Evolutionary conservation across 2,888 invertebrate genomes (phyloP).

Genomic region (Drosophila ustulata): DNA sequence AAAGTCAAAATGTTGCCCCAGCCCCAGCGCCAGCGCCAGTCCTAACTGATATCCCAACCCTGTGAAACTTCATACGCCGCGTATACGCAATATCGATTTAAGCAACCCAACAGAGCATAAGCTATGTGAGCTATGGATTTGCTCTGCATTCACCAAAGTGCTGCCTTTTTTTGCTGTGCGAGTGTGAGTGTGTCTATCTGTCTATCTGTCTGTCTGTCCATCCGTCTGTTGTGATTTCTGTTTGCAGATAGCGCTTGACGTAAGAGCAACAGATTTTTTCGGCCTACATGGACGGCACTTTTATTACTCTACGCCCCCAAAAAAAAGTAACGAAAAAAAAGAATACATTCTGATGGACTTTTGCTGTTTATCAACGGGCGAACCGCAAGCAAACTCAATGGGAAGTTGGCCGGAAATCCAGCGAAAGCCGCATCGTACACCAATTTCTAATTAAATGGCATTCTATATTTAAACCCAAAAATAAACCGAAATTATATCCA

Average conservation of each 20-base stretch:
- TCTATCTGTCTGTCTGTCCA: background rate
- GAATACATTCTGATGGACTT: slow-evolving; percentile 41
- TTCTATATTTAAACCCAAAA: slow-evolving; percentile 16
- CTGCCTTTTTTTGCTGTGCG: slow-evolving; percentile 20
- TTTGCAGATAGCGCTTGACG: slow-evolving; percentile 73
- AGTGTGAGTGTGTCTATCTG: slow-evolving; percentile 3
- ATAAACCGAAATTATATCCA: background rate
- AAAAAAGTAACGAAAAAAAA: slow-evolving; percentile 16
- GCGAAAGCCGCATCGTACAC: slow-evolving; percentile 12
- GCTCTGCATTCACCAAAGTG: slow-evolving; percentile 29
- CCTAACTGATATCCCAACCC: slow-evolving; percentile 45
- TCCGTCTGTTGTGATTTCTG: slow-evolving; percentile 60
- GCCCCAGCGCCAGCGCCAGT: slow-evolving; percentile 39
- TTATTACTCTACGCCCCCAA: slow-evolving; percentile 61
- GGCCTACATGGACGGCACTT: slow-evolving; percentile 60
- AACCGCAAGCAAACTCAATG: slow-evolving; percentile 16
- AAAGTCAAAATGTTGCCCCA: slow-evolving; percentile 57
- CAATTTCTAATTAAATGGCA: slow-evolving; percentile 31
- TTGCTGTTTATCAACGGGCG: slow-evolving; percentile 24
- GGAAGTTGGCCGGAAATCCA: slow-evolving; percentile 43
- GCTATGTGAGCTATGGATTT: slow-evolving; percentile 17
- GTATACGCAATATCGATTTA: slow-evolving; percentile 76
- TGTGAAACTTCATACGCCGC: slow-evolving; percentile 54
- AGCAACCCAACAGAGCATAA: slow-evolving; percentile 33
- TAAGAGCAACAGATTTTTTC: slow-evolving; percentile 76